phyloP scores from a whole-genome alignment of 2,797 vertebrate species.

The Pseudopleuronectes americanus region DNA sequence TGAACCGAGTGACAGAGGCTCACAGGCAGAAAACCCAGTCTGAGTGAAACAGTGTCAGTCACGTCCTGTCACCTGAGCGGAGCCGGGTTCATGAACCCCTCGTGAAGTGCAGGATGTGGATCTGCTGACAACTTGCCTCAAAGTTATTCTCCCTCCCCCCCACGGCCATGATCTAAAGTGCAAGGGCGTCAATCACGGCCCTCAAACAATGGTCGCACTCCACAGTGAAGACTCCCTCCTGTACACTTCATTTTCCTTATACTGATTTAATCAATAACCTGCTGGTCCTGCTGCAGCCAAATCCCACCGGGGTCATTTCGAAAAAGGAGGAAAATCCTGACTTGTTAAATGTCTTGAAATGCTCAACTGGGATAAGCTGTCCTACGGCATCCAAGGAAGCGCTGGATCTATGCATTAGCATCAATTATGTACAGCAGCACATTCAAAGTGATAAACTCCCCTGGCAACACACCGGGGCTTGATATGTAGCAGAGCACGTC shows the following conservation, averaged over 20 bases:
- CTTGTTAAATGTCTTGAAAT: constrained; percentile 46
- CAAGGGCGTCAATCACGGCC: constrained; percentile 20
- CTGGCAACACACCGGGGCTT: constrained; percentile 27
- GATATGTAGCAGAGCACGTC: constrained; percentile 36
- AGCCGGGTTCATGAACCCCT: constrained; percentile 28
- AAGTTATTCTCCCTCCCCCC: constrained; percentile 10
- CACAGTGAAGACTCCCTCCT: constrained; percentile 34
- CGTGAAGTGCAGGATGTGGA: constrained; percentile 7
- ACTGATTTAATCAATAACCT: constrained; percentile 56
- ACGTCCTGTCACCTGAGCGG: constrained; percentile 49
- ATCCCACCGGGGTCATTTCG: constrained; percentile 56
- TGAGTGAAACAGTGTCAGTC: constrained; percentile 61
- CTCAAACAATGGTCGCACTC: constrained; percentile 39
- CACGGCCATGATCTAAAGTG: constrained; percentile 18
- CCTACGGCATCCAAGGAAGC: constrained; percentile 46
- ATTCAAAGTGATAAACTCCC: constrained; percentile 46
- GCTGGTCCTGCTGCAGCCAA: constrained; percentile 27
- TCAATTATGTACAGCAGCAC: constrained; percentile 70
- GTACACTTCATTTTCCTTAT: constrained; percentile 36
- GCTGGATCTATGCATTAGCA: constrained; percentile 54
- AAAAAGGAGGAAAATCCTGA: constrained; percentile 26
- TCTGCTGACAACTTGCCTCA: constrained; percentile 24
- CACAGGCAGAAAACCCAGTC: constrained; percentile 50
- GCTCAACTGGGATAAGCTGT: constrained; percentile 30
- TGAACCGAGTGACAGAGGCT: constrained; percentile 57